phyloP scores from a whole-genome alignment of 2,797 vertebrate genomes.

The Sphenopsis melanotis region DNA sequence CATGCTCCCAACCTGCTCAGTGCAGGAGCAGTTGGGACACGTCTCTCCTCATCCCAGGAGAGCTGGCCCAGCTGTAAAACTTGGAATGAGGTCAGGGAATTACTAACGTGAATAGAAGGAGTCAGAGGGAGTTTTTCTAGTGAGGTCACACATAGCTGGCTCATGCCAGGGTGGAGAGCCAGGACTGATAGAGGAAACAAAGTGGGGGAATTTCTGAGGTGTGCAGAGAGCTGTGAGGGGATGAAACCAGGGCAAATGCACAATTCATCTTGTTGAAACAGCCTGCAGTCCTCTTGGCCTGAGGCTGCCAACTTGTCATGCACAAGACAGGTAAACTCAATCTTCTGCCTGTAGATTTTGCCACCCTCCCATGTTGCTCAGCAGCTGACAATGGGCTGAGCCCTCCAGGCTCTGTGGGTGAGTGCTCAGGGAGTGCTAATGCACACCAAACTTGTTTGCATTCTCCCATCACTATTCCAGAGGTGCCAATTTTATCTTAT shows the following conservation, averaged over 20 bases:
- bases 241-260: rapidly evolving
- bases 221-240: not conserved
- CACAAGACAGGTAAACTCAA: not conserved
- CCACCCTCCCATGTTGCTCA: rapidly evolving
- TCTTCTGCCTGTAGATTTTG: not conserved
- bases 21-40: rapidly evolving
- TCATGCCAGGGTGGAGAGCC: rapidly evolving
- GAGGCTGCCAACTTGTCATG: not conserved
- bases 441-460: rapidly evolving
- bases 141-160: not conserved
- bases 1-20: not conserved
- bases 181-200: not conserved
- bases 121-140: not conserved
- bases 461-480: rapidly evolving
- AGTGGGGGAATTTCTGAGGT: not conserved
- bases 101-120: rapidly evolving
- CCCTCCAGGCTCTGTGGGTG: not conserved
- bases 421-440: not conserved
- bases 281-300: not conserved
- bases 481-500: rapidly evolving
- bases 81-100: rapidly evolving
- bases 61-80: not conserved
- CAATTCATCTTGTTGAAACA: not conserved
- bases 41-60: rapidly evolving
- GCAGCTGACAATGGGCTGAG: not conserved